Percentiles rank a stretch among this genome's conserved stretches.
These are phyloP conservation scores for Cybosia mesomella DNA, from an alignment of 2,888 invertebrate genomes.

Conservation along the genomic window DNA sequence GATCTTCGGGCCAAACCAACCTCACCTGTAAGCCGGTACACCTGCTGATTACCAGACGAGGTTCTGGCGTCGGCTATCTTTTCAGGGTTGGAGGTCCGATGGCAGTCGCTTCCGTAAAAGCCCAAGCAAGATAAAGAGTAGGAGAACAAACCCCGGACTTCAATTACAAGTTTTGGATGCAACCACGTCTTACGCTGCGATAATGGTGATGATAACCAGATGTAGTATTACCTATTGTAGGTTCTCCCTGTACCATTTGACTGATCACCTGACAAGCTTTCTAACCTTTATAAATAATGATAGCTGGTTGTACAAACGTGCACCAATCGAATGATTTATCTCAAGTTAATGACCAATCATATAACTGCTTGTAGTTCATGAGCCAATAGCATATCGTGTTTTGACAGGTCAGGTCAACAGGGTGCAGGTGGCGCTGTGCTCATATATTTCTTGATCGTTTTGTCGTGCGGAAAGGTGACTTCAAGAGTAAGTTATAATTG, in stretches of 20 bases:
- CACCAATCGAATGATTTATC: conserved; percentile 34
- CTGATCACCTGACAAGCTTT: not conserved
- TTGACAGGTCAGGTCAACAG: conserved; percentile 35
- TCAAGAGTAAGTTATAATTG: not conserved
- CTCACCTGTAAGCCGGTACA: too few relatives aligned
- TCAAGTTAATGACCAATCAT: conserved; percentile 36
- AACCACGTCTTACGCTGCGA: not conserved
- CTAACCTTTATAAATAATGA: conserved; percentile 9
- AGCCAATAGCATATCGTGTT: conserved; percentile 40
- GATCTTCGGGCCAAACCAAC: too few relatives aligned
- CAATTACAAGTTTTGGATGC: not conserved
- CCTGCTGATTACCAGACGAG: too few relatives aligned
- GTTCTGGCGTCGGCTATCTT: too few relatives aligned
- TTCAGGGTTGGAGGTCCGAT: too few relatives aligned
- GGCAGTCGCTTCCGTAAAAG: not conserved
- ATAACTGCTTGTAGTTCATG: conserved; percentile 38
- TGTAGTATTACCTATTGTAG: not conserved
- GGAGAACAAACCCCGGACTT: too few relatives aligned
- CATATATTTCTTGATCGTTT: not conserved
- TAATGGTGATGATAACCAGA: not conserved
- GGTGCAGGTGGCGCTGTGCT: not conserved
- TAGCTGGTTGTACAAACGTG: not conserved
- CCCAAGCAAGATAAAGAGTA: not conserved
- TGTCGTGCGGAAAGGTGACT: conserved; percentile 4
- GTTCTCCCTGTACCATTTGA: not conserved